Percentiles rank a stretch among this genome's conserved stretches.
These are phyloP conservation scores for Sesia bembeciformis DNA, from an alignment of 2,888 invertebrate genomes.

Conservation along the genomic window DNA sequence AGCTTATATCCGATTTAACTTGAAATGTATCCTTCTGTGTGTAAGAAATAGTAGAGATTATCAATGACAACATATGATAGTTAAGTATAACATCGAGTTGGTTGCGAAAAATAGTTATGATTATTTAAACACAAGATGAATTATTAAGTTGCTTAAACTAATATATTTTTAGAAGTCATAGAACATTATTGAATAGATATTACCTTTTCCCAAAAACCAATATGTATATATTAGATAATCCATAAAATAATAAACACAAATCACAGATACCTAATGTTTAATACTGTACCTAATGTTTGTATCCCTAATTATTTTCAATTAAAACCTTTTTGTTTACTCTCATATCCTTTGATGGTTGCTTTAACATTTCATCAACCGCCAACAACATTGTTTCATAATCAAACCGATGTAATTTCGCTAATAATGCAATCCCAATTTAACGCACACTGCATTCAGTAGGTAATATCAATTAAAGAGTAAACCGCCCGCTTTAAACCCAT, in stretches of 20 bases:
- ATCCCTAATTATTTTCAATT: background rate
- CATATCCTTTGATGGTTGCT: background rate
- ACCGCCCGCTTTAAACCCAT: conserved; percentile 20
- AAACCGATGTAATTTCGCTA: conserved; percentile 3
- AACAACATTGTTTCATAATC: background rate
- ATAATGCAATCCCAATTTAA: conserved; percentile 5
- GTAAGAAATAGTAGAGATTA: too few species aligned
- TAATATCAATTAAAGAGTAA: conserved; percentile 15
- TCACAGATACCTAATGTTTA: background rate
- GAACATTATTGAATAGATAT: too few species aligned
- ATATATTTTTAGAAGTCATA: too few species aligned
- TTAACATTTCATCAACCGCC: background rate
- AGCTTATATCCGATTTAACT: too few species aligned
- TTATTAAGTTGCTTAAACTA: too few species aligned
- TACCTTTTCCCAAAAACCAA: too few species aligned
- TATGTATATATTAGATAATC: background rate
- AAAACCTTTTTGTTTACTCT: background rate
- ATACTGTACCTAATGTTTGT: background rate
- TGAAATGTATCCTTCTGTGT: too few species aligned
- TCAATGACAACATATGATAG: too few species aligned
- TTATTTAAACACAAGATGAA: too few species aligned
- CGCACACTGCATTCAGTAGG: conserved; percentile 1
- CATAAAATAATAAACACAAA: background rate
- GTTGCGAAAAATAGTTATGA: too few species aligned
- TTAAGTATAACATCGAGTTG: too few species aligned